These are phyloP conservation scores for Benitochromis conjunctus DNA, from an alignment of 2,113 vertebrate species.

Conservation along the genomic window DNA sequence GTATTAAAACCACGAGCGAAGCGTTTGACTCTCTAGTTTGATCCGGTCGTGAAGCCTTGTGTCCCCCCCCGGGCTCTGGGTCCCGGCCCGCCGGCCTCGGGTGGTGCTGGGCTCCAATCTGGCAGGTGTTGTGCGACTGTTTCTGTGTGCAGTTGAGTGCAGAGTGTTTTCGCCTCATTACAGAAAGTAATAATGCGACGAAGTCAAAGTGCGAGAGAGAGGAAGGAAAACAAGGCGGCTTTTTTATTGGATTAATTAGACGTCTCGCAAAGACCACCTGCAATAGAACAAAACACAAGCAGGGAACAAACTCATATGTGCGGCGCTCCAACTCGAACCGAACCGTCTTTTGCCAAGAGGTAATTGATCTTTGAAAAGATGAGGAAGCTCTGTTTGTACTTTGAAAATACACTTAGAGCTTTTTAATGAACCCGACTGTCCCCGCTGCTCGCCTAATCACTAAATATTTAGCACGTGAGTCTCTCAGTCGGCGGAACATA, in stretches of 20 bases:
- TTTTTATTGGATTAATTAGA: constrained; percentile 77
- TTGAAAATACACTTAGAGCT: constrained; percentile 29
- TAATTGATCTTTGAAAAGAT: constrained; percentile 34
- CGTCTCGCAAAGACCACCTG: constrained; percentile 72
- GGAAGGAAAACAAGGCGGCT: constrained; percentile 69
- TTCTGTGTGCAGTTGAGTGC: constrained; percentile 50
- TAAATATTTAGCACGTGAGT: constrained; percentile 51
- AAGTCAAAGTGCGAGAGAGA: constrained; percentile 67
- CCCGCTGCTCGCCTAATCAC: constrained; percentile 36
- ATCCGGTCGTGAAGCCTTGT: not conserved
- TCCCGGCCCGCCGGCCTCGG: constrained; percentile 23
- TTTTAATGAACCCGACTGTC: constrained; percentile 35
- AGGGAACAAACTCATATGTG: constrained; percentile 34
- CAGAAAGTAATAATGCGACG: constrained; percentile 73
- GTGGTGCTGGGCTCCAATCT: constrained; percentile 28
- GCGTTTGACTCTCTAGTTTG: too few species aligned
- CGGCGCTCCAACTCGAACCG: not conserved
- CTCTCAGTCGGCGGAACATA: constrained; percentile 60
- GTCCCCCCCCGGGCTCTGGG: constrained; percentile 21
- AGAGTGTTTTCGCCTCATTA: constrained; percentile 72
- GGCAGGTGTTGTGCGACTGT: constrained; percentile 33
- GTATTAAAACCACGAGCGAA: not conserved
- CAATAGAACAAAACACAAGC: constrained; percentile 63
- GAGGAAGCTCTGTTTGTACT: constrained; percentile 31
- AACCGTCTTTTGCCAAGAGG: constrained; percentile 21